Evolutionary conservation across 2,113 vertebrate genomes (phyloP), one percentile per base, ranked within the genome.

Genomic region (Eubucco bourcierii): DNA sequence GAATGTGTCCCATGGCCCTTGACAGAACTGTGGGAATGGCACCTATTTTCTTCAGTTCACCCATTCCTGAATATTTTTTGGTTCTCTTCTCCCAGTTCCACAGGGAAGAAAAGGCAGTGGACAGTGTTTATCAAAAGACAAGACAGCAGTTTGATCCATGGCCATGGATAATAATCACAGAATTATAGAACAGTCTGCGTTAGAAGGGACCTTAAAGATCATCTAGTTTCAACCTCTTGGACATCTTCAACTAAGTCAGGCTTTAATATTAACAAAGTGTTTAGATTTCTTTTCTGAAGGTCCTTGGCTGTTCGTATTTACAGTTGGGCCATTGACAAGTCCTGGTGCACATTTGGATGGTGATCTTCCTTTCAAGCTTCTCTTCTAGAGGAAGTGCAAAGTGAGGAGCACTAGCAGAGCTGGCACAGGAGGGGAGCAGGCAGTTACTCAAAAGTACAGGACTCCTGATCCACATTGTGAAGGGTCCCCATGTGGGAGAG

Each of bases 41-140:
- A 64, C 15, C 16, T 9, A 1, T 74, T 70, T 80, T 46, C 28
- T 60, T 53, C 31, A 4, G 4, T 66, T 94, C 55, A 64, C 55
- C 29, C 29, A 39, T 27, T 11, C 31, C 53, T 27, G 29, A 34
- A 5, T n/a, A 23, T 44, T 74, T 55, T 53, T 5, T 52, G 61
- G 15, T 21, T 47, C 13, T 84, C 21, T 58, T 87, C 55, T 72
- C 37, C 37, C 46, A 41, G n/a, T 25, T 9, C 15, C 52, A 33
- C 18, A n/a, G 37, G 4, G 70, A 33, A 33, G 3, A 59, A 37
- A 58, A 90, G 37, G 4, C 55, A 47, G 28, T 0, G 0, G 60
- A 8, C 11, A 68, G 39, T 1, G 0, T 44, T 80, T 18, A 25
- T 50, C 44, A 24, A 66, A 47, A 74, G 55, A 39, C 65, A 72